Conservation (phyloP, 2,113 vertebrate genomes). For the Trematomus loennbergii region DNA sequence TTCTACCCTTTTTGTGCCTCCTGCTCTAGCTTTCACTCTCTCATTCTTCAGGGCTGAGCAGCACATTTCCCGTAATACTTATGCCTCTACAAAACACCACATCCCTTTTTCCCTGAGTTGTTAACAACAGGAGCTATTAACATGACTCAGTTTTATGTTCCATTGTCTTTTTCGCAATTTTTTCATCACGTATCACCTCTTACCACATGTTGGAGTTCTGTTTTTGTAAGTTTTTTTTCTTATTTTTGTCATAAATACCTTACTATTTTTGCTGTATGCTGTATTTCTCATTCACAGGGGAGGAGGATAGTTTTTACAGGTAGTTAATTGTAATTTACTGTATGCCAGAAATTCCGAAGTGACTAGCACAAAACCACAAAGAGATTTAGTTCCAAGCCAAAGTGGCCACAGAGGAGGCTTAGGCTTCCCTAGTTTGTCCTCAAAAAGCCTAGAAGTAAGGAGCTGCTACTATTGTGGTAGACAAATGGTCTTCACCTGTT, state of each 20-base stretch:
- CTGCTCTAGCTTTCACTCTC: constrained; percentile 60
- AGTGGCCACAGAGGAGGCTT: constrained; percentile 57
- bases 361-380: constrained; percentile 65
- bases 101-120: constrained; percentile 79
- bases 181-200: background rate
- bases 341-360: constrained; percentile 70
- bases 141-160: constrained; percentile 80
- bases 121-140: constrained; percentile 85
- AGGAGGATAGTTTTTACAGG: constrained; percentile 68
- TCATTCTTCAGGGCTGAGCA: constrained; percentile 69
- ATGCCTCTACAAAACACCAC: constrained; percentile 79
- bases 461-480: constrained; percentile 19
- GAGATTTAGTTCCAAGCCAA: constrained; percentile 65
- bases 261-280: constrained; percentile 26
- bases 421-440: constrained; percentile 56
- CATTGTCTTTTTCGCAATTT: constrained; percentile 40
- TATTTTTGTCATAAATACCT: constrained; percentile 5
- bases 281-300: constrained; percentile 42
- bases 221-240: background rate
- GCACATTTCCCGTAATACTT: constrained; percentile 82
- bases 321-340: constrained; percentile 75
- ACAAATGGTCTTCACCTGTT: constrained; percentile 33
- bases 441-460: constrained; percentile 28
- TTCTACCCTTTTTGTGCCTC: constrained; percentile 72
- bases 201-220: background rate